Conservation (phyloP, 2,113 vertebrate species). For the Plecotus auritus region DNA sequence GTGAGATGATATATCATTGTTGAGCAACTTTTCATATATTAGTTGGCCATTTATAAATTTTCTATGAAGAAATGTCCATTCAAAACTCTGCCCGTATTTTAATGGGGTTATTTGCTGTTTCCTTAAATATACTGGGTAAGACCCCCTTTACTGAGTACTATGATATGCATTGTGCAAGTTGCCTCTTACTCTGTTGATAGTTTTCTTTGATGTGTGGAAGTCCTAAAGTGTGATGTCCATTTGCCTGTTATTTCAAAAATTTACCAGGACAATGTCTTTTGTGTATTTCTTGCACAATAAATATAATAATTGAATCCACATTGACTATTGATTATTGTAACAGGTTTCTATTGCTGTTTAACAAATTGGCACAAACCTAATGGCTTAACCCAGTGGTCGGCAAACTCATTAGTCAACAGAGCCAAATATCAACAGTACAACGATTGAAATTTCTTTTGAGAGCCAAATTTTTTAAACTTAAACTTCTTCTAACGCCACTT, state of each 20-base stretch:
- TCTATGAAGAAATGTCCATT: not conserved
- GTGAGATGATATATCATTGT: not conserved
- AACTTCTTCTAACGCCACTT: no score
- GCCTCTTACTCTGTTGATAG: not conserved
- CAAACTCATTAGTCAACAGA: no score
- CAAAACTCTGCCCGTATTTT: not conserved
- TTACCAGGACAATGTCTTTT: not conserved
- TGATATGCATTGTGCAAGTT: not conserved
- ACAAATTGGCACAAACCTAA: not conserved
- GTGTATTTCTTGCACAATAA: not conserved
- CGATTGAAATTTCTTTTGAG: no score
- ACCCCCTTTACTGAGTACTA: not conserved
- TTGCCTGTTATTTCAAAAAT: not conserved
- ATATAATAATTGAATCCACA: not conserved
- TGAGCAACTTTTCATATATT: not conserved
- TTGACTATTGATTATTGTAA: not conserved
- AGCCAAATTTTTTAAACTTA: no score
- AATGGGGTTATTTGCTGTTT: not conserved
- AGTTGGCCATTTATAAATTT: not conserved
- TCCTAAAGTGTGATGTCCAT: not conserved
- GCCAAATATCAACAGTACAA: no score
- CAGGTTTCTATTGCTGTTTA: not conserved
- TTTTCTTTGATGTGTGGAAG: not conserved
- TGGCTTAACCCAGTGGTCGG: not conserved
- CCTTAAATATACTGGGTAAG: not conserved